Percentiles rank a stretch among this genome's conserved stretches.
phyloP scores from a whole-genome alignment of 23 tunicate species.

The Styela clava region DNA sequence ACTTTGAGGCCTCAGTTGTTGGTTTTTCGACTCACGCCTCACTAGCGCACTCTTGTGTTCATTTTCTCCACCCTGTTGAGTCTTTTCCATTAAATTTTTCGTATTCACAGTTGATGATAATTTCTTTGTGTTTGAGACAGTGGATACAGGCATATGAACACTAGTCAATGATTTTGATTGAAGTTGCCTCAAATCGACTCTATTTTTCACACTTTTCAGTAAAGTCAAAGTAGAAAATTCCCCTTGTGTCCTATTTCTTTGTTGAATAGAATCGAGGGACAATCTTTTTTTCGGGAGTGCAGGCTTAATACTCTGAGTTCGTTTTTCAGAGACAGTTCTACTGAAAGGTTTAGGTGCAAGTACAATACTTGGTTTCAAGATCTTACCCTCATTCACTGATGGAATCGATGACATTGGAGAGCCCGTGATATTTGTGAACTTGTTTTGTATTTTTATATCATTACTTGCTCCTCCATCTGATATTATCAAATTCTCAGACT shows the following conservation, averaged over 20 bases:
- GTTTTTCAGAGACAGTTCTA: not conserved
- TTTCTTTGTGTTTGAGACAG: not conserved
- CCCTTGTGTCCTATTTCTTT: not conserved
- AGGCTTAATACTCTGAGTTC: not conserved
- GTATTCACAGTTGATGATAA: not conserved
- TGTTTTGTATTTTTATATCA: not conserved
- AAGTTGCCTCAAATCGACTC: not conserved
- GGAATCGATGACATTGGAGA: not conserved
- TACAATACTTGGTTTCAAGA: not conserved
- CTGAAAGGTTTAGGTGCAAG: not conserved
- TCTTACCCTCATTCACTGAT: not conserved
- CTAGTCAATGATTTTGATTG: not conserved
- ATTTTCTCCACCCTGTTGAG: too few relatives aligned
- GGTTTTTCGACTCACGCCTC: not conserved
- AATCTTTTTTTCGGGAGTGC: not conserved
- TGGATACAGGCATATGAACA: not conserved
- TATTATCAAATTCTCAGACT: not conserved
- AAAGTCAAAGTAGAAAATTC: not conserved
- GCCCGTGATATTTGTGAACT: not conserved
- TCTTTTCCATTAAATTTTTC: too few relatives aligned
- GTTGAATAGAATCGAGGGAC: not conserved
- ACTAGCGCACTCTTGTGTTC: not conserved
- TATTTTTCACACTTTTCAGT: not conserved
- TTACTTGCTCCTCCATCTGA: not conserved
- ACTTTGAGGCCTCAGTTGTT: conserved; percentile 8